Evolutionary conservation across 2,113 vertebrate species (phyloP), one percentile per base, ranked within the genome.

Genomic region (Hoplias malabaricus): DNA sequence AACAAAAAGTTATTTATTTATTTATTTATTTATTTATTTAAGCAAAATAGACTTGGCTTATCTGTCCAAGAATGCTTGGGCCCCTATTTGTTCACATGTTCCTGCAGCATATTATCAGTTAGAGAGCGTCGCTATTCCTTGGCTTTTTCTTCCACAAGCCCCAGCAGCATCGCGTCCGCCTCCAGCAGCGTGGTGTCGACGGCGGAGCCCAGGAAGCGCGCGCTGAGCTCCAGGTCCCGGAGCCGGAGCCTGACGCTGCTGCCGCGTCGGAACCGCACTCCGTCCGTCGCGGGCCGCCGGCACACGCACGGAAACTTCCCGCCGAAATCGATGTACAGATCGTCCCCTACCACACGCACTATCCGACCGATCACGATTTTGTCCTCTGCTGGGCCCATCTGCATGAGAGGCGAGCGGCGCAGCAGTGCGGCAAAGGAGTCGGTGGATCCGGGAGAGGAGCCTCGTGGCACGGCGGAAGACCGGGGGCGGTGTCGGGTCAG

Each of bases 281-380:
- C 93, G 81, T 93, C 91, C 69, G 84, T 85, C 71, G 90, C 84
- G 13, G 97, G 96, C 78, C 95, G 93, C 87, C 81, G 93, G 73
- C 94, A 95, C 5, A 99, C 97, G 40, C 96, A 98, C 75, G 95
- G 95, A 88, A 99, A 99, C 88, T 99, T 99, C 75, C 92, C 95
- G 0, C 97, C 96, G 56, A 98, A 99, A 89, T 99, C 97, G 34
- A 99, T 88, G 74, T 99, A 98, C 62, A 99, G 90, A 63, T 99
- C 96, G 76, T 99, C 90, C 36, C 87, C 85, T 36, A 98, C 89
- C 34, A 95, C n/a, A 4, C 96, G 95, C 80, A 96, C 93, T 86
- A 99, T 91, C 63, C n/a, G 88, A 27, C 96, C 97, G 21, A 92
- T 73, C 14, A 90, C 95, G 21, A 96, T 43, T 85, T 93, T 95